Percentiles rank a stretch among this genome's conserved stretches.
Evolutionary conservation across 2,113 vertebrate species (phyloP).

Genomic region (Onychorhynchus coronatus): DNA sequence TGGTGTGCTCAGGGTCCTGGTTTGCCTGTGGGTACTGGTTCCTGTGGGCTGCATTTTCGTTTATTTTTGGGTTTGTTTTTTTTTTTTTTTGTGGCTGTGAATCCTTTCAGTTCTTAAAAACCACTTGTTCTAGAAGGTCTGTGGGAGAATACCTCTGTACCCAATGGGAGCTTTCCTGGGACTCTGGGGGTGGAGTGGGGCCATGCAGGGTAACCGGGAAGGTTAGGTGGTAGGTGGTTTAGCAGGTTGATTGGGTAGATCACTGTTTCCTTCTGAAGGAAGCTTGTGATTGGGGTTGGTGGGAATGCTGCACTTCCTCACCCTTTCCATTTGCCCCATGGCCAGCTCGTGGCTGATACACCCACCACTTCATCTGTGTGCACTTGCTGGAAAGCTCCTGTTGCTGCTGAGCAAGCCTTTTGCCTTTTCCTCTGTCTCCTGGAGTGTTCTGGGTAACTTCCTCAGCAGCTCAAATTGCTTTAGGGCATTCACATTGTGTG

Average conservation of each 20-base stretch:
- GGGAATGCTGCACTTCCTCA: neutral
- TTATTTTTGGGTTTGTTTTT: neutral
- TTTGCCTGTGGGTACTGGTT: neutral
- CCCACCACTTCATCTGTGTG: neutral
- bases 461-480: neutral
- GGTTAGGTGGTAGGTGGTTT: neutral
- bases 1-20: neutral
- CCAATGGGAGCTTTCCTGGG: neutral
- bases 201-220: neutral
- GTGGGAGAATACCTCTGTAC: neutral
- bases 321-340: neutral
- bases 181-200: neutral
- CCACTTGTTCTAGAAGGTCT: neutral
- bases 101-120: neutral
- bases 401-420: neutral
- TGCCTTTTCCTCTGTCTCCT: neutral
- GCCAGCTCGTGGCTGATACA: neutral
- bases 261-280: neutral
- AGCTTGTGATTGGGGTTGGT: neutral
- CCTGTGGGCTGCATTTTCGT: neutral
- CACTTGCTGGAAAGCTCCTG: neutral
- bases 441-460: neutral
- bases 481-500: rapidly evolving
- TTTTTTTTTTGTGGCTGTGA: neutral
- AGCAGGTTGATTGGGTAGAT: neutral